Evolutionary conservation across 2,888 invertebrate genomes (phyloP).

Genomic region (Julus scandinavius): DNA sequence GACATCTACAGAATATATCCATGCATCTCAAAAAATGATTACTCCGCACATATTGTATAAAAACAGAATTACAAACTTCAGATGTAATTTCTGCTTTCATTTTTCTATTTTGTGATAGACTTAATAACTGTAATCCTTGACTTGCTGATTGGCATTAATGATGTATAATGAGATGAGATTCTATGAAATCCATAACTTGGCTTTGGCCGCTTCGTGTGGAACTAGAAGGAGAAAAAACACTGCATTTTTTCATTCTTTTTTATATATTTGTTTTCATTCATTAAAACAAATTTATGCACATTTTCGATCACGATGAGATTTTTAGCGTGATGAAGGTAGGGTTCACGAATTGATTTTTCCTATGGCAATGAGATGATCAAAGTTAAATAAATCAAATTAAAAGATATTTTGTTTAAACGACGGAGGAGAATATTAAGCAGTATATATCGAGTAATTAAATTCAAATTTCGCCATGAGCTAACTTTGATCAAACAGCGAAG

Average conservation of each 20-base stretch:
- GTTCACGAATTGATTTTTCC: not conserved
- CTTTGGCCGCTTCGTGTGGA: not conserved
- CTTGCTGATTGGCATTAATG: conserved; percentile 10
- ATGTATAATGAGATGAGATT: not conserved
- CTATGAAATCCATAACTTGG: not conserved
- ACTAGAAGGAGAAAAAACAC: not conserved
- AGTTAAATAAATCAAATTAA: not conserved
- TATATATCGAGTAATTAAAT: not conserved
- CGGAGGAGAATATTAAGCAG: not conserved
- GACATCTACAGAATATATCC: not conserved
- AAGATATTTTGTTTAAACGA: not conserved
- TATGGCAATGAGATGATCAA: not conserved
- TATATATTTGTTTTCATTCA: not conserved
- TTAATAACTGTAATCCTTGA: not conserved
- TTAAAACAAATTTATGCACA: not conserved
- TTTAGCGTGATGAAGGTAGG: not conserved
- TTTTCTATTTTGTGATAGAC: not conserved
- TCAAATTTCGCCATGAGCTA: not conserved
- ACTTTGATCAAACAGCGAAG: not conserved
- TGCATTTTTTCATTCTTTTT: not conserved
- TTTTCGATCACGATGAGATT: not conserved
- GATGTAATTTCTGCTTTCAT: not conserved
- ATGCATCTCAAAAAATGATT: not conserved
- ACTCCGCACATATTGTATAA: not conserved
- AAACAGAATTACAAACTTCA: not conserved